Percentiles rank a stretch among this genome's conserved stretches.
Evolutionary conservation across 2,113 vertebrate species (phyloP).

Genomic region (Vidua macroura): DNA sequence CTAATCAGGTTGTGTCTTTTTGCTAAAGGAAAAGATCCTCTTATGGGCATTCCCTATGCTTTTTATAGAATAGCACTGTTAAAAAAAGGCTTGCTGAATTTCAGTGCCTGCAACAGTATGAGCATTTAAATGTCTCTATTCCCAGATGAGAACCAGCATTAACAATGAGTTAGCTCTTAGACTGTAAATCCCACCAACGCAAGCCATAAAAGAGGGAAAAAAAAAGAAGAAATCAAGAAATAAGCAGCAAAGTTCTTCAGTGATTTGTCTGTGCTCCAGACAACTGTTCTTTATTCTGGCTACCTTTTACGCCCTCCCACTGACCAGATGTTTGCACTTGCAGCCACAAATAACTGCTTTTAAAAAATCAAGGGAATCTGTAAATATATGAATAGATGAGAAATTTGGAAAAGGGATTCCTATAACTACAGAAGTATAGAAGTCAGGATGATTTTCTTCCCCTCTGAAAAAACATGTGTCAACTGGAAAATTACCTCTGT

Average conservation of each 20-base stretch:
- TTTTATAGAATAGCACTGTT: not conserved
- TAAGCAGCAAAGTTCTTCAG: not conserved
- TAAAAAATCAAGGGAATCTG: not conserved
- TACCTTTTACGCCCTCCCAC: not conserved
- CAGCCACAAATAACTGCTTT: not conserved
- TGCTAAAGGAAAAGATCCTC: not conserved
- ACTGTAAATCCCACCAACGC: not conserved
- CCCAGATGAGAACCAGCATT: not conserved
- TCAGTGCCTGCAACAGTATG: not conserved
- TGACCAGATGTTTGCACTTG: not conserved
- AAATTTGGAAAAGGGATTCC: not conserved
- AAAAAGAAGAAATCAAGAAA: not conserved
- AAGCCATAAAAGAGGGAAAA: not conserved
- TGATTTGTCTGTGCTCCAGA: not conserved
- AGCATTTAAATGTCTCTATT: conserved; percentile 3
- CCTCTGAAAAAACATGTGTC: not conserved
- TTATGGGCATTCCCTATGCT: not conserved
- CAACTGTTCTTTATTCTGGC: not conserved
- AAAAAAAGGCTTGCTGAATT: conserved; percentile 3
- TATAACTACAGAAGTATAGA: not conserved
- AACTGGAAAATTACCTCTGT: not conserved
- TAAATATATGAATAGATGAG: not conserved
- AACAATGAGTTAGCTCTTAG: conserved; percentile 20
- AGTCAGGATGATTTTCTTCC: not conserved
- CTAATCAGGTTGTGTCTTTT: not conserved